A percentile compares a stretch with the other conserved stretches of the same genome.
phyloP scores from a whole-genome alignment of 2,888 invertebrate genomes.

The Zygogramma bicolorata region DNA sequence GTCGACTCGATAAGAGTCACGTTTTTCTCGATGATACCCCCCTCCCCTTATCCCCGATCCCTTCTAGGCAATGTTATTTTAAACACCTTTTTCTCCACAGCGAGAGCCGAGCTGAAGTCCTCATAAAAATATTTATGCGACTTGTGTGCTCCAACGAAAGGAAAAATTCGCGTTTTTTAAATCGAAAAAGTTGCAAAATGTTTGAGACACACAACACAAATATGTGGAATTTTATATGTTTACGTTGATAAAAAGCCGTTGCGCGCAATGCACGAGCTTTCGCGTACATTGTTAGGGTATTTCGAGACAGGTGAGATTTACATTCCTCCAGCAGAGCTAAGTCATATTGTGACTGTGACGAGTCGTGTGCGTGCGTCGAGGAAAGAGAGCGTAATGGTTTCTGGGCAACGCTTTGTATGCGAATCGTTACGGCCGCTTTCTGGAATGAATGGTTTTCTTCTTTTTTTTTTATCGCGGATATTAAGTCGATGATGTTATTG shows the following conservation, averaged over 20 bases:
- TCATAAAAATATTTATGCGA: conserved; percentile 61
- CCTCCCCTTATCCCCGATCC: not conserved
- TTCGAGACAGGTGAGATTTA: conserved; percentile 65
- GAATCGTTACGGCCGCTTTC: conserved; percentile 1
- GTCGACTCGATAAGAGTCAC: not conserved
- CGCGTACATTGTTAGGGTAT: conserved; percentile 65
- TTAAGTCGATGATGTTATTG: not conserved
- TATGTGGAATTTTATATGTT: conserved; percentile 33
- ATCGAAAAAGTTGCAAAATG: conserved; percentile 46
- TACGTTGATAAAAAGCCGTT: conserved; percentile 59
- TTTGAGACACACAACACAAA: conserved; percentile 18
- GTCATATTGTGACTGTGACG: conserved; percentile 19
- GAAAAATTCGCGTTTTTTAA: conserved; percentile 56
- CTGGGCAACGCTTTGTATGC: not conserved
- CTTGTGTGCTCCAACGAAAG: conserved; percentile 62
- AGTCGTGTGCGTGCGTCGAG: conserved; percentile 2
- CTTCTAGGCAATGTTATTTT: conserved; percentile 47
- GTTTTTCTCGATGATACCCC: not conserved
- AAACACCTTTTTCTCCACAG: conserved; percentile 66
- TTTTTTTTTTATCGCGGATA: not conserved
- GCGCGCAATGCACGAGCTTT: conserved; percentile 68
- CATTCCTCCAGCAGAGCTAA: conserved; percentile 39
- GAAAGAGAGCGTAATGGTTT: conserved; percentile 24
- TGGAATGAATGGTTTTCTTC: not conserved
- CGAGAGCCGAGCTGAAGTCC: conserved; percentile 63